Evolutionary conservation across 2,113 vertebrate genomes (phyloP).

Genomic region (Alectura lathami): DNA sequence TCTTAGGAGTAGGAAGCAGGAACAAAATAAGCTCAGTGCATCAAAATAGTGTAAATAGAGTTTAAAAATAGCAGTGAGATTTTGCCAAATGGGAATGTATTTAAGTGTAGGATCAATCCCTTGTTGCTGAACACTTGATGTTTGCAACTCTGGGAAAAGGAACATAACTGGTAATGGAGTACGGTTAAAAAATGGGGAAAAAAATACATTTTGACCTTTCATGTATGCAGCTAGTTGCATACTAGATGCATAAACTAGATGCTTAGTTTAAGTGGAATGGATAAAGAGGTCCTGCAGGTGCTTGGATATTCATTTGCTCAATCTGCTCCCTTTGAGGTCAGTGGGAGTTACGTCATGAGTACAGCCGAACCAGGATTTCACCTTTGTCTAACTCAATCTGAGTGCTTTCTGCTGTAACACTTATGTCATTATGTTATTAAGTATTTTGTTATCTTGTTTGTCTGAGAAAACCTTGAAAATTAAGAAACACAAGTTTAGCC

Average conservation of each 20-base stretch:
- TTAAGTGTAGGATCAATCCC: not conserved
- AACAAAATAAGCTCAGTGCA: not conserved
- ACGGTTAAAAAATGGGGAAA: not conserved
- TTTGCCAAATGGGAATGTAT: not conserved
- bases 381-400: not conserved
- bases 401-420: not conserved
- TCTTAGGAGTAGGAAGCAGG: not conserved
- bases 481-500: not conserved
- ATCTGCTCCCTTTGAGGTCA: rapidly evolving
- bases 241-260: too few relatives aligned
- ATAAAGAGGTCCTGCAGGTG: not conserved
- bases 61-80: not conserved
- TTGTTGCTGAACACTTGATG: not conserved
- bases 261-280: not conserved
- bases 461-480: not conserved
- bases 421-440: not conserved
- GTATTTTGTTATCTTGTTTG: not conserved
- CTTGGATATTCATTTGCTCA: not conserved
- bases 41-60: not conserved
- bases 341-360: not conserved
- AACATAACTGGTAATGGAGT: not conserved
- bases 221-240: not conserved
- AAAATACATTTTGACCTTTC: not conserved
- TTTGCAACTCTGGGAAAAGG: not conserved
- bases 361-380: not conserved